Conservation (phyloP, 2,113 vertebrate species). For the Talpa occidentalis region DNA sequence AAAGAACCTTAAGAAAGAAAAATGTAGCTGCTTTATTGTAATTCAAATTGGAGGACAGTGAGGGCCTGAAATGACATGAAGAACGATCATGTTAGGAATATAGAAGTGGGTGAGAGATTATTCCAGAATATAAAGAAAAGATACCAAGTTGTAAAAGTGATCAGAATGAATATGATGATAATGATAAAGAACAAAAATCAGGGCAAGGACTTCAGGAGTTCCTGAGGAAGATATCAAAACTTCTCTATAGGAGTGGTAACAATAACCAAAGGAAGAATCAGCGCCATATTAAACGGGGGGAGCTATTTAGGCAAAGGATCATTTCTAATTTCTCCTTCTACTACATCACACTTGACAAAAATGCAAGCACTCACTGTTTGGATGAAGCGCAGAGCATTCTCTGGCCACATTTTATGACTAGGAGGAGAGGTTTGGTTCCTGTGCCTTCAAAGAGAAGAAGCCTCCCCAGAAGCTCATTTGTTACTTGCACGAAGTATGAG, state of each 20-base stretch:
- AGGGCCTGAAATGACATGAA: neutral
- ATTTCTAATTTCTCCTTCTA: neutral
- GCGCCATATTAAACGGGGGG: neutral
- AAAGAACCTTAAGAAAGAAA: neutral
- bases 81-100: neutral
- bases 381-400: neutral
- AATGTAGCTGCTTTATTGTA: neutral
- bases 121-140: neutral
- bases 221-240: neutral
- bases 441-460: neutral
- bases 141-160: neutral
- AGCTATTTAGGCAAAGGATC: neutral
- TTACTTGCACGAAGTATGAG: neutral
- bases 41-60: neutral
- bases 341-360: neutral
- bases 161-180: neutral
- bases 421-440: neutral
- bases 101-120: neutral
- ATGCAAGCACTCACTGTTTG: neutral
- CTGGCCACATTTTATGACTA: neutral
- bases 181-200: neutral
- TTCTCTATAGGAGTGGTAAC: neutral
- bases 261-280: neutral
- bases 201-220: neutral
- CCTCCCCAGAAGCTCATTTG: neutral